Conservation (phyloP, 2,888 invertebrate species). For the Acleris laterana region DNA sequence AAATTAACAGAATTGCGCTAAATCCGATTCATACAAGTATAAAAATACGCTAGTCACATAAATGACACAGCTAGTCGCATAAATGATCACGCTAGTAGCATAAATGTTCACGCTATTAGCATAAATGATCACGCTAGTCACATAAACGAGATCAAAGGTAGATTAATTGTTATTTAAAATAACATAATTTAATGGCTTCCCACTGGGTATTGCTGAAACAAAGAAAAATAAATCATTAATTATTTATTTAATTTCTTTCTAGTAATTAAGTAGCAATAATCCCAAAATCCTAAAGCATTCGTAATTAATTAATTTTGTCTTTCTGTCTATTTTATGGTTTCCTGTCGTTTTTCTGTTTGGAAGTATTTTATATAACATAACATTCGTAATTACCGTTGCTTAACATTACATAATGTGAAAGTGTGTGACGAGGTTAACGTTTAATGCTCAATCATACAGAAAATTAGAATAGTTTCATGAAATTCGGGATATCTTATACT, state of each 20-base stretch:
- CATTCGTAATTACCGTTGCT: too few relatives aligned
- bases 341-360: too few relatives aligned
- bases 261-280: too few relatives aligned
- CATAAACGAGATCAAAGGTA: constrained; percentile 65
- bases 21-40: constrained; percentile 47
- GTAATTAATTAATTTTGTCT: too few relatives aligned
- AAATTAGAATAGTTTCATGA: too few relatives aligned
- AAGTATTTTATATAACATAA: too few relatives aligned
- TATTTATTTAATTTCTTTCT: neutral
- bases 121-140: constrained; percentile 30
- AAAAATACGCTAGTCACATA: constrained; percentile 43
- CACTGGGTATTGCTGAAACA: constrained; percentile 44
- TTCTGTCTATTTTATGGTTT: too few relatives aligned
- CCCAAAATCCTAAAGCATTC: too few relatives aligned
- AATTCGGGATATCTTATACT: too few relatives aligned
- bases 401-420: too few relatives aligned
- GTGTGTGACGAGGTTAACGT: too few relatives aligned
- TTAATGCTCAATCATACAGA: too few relatives aligned
- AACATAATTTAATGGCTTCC: constrained; percentile 52
- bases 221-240: neutral
- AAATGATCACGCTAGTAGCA: constrained; percentile 46
- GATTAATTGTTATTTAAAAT: constrained; percentile 55
- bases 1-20: constrained; percentile 52
- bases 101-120: constrained; percentile 7
- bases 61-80: constrained; percentile 21